A percentile compares a stretch with the other conserved stretches of the same genome.
phyloP scores from a whole-genome alignment of 2,888 invertebrate species.

The Phortica okadai region DNA sequence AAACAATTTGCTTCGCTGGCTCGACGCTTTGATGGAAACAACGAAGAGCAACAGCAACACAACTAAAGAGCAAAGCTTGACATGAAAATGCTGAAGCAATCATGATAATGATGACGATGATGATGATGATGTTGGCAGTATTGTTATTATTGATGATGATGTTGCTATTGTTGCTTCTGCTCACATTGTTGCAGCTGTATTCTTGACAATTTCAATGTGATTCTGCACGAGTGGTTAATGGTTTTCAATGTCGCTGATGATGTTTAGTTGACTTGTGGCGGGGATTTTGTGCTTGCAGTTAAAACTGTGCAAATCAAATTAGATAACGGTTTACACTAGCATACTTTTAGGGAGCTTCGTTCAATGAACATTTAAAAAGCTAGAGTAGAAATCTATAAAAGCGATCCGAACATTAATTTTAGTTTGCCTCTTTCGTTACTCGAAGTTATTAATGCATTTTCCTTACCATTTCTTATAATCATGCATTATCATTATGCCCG shows the following conservation, averaged over 20 bases:
- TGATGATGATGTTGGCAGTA: not conserved
- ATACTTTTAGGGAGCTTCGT: too few relatives aligned
- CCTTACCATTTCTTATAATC: not conserved
- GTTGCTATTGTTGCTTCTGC: not conserved
- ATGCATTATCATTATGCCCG: too few relatives aligned
- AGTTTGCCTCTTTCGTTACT: not conserved
- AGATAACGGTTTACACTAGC: too few relatives aligned
- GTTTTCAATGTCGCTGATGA: not conserved
- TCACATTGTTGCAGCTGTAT: constrained; percentile 1
- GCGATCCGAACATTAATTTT: not conserved
- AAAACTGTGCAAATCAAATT: not conserved
- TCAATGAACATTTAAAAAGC: too few relatives aligned
- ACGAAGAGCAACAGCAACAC: not conserved
- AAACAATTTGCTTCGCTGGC: constrained; percentile 69
- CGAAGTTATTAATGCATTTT: not conserved
- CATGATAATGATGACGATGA: constrained; percentile 13
- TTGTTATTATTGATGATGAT: not conserved
- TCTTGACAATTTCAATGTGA: not conserved
- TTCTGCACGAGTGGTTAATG: not conserved
- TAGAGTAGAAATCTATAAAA: too few relatives aligned
- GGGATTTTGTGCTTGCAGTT: too few relatives aligned
- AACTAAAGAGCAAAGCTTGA: not conserved
- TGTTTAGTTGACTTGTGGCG: not conserved
- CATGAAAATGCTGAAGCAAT: constrained; percentile 46
- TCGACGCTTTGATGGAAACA: constrained; percentile 24